Evolutionary conservation across 2,888 invertebrate genomes (phyloP).

Genomic region (Branchellion lobata): DNA sequence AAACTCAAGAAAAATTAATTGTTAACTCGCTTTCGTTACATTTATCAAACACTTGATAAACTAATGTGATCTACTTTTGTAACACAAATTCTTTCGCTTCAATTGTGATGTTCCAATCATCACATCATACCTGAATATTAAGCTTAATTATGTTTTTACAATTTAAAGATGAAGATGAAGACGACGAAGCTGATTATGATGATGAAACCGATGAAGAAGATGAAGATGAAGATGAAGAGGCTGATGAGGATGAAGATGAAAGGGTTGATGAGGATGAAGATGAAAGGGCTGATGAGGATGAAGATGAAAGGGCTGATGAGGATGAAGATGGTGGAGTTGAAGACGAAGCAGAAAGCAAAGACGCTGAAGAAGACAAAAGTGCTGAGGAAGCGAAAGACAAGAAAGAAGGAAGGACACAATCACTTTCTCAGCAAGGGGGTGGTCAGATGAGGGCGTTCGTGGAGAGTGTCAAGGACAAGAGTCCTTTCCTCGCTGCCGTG

Average conservation of each 20-base stretch:
- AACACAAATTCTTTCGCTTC: no score
- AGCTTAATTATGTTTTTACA: no score
- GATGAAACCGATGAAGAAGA: no score
- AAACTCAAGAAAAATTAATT: no score
- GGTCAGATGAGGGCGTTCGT: background rate
- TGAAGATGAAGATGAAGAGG: conserved; percentile 15
- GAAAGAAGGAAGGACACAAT: background rate
- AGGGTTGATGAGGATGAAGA: background rate
- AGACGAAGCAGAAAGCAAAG: background rate
- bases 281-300: conserved; percentile 25
- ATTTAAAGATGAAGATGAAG: background rate
- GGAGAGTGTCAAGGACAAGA: background rate
- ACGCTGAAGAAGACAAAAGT: background rate
- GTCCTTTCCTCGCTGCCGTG: background rate
- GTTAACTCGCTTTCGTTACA: no score
- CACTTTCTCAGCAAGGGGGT: background rate
- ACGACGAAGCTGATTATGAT: background rate
- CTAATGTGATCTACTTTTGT: no score
- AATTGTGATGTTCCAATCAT: no score
- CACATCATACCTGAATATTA: no score
- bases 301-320: conserved; percentile 29
- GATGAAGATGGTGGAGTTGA: background rate
- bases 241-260: conserved; percentile 17
- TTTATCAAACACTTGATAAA: no score
- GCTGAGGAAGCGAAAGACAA: background rate